Base-by-base conservation (phyloP, 2,797 vertebrate species). In the Coendou prehensilis region DNA sequence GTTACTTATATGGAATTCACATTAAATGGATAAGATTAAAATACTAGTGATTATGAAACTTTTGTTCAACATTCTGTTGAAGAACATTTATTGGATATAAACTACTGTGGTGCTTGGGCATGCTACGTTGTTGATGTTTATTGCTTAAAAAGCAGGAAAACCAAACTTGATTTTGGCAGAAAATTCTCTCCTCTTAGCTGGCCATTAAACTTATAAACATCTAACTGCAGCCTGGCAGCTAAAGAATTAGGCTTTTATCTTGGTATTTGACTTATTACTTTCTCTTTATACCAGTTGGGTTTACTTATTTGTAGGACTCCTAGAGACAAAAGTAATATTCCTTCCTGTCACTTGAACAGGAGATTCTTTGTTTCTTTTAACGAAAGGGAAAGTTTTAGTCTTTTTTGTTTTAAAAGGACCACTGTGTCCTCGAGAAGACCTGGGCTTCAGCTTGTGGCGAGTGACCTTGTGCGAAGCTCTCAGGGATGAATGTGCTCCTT, bases 281-380 rank as follows among this genome's bases (percentile, higher is more conserved):
- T 91, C 54, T 89, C 37, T 88, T 81, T 63, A 15, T 56, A 78
- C n/a, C 50, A 64, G 69, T 41, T 81, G 37, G 56, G 26, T 57
- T 92, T 96, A 69, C 83, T 92, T 96, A 84, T 89, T 87, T 95
- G 64, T 30, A 30, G 84, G 54, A 84, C 11, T 20, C 23, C 18
- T 52, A 33, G 52, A 85, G 86, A 94, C 78, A 96, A 92, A 96
- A 84, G 64, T 91, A 85, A 90, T 88, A 92, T 78, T 56, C 33
- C 11, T 30, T 37, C 78, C 64, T 94, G 64, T 92, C 63, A 87
- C 11, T 87, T 92, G 71, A 92, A 85, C 41, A 78, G 33, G 64
- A 93, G 26, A 33, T 45, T 71, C 2, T 81, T n/a, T 94, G 8
- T 83, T 67, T 56, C 33, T 95, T 84, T 94, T 87, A 84, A 84